A percentile compares a stretch with the other conserved stretches of the same genome.
phyloP scores from a whole-genome alignment of 2,888 invertebrate species.

The Drosophila mettleri region DNA sequence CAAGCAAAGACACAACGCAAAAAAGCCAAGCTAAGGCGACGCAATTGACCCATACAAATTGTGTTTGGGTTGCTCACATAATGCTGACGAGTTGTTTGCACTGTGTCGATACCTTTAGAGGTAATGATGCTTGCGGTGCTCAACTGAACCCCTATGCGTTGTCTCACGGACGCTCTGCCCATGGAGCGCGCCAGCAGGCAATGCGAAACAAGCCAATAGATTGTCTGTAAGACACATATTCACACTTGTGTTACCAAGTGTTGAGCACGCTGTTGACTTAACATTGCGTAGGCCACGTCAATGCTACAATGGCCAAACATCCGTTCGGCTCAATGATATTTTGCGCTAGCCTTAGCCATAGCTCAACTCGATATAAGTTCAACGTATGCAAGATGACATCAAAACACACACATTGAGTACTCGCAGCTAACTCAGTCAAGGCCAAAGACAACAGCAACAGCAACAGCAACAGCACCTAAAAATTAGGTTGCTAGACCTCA shows the following conservation, averaged over 20 bases:
- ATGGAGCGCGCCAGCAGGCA: conserved; percentile 20
- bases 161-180: conserved; percentile 30
- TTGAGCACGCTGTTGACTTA: conserved; percentile 30
- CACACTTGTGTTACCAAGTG: conserved; percentile 28
- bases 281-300: conserved; percentile 48
- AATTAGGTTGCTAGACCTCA: neutral
- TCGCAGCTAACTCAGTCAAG: conserved; percentile 9
- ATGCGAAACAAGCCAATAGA: conserved; percentile 17
- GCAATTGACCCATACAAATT: conserved; percentile 52
- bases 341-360: conserved; percentile 13
- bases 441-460: conserved; percentile 9
- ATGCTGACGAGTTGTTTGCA: conserved; percentile 27
- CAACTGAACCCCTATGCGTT: conserved; percentile 1
- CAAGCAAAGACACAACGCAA: conserved; percentile 12
- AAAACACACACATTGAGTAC: conserved; percentile 8
- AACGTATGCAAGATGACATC: neutral
- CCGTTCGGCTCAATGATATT: conserved; percentile 31
- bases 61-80: conserved; percentile 31
- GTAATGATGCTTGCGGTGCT: conserved; percentile 8
- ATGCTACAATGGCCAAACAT: conserved; percentile 40
- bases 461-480: neutral
- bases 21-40: conserved; percentile 51
- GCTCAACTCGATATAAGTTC: neutral
- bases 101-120: conserved; percentile 11
- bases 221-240: conserved; percentile 32